Base-by-base conservation (phyloP, 2,888 invertebrate genomes). In the Lordiphosa fenestrarum region DNA sequence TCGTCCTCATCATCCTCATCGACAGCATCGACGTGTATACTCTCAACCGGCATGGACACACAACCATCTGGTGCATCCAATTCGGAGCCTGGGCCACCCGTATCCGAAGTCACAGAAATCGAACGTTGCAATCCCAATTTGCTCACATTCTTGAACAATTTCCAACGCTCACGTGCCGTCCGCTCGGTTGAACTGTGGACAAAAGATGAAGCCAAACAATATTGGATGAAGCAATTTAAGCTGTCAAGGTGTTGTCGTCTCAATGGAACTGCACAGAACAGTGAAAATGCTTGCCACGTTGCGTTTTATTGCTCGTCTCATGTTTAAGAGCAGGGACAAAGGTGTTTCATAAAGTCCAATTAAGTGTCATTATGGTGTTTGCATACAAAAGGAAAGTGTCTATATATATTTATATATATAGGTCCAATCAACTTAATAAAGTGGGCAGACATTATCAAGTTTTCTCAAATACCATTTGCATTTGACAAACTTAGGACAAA, bases 111-210 rank as follows among this genome's bases (percentile, higher is more conserved):
- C 56, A 68, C 64, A 6, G 87, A 85, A 38, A 76, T 72, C 3
- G 85, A 84, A 33, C 87, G 85, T 53, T 88, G 89, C 47, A 90
- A 72, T n/a, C 89, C 88, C 58, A 90, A 61, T 66, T 87, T 88
- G 47, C 89, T 72, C 19, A 90, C 75, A 63, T 90, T 89, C 60
- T 87, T 89, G 60, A 89, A 88, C 23, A 90, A 66, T 67, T 88
- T 88, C 66, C 91, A 90, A 13, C 92, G 90, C 68, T 92, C 92
- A 4, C 91, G 85, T 0, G 91, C 91, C 0, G 91, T 89, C 12
- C 78, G 78, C 35, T 87, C 88, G 3, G 46, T 56, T 12, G 21
- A 10, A 48, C 76, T 82, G 6, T 6, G 13, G 21, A 30, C 9
- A 48, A 23, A 38, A 25, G n/a, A 49, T 15, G 13, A 13, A 42